Evolutionary conservation across 2,797 vertebrate genomes (phyloP).

Genomic region (Sciurus vulgaris): DNA sequence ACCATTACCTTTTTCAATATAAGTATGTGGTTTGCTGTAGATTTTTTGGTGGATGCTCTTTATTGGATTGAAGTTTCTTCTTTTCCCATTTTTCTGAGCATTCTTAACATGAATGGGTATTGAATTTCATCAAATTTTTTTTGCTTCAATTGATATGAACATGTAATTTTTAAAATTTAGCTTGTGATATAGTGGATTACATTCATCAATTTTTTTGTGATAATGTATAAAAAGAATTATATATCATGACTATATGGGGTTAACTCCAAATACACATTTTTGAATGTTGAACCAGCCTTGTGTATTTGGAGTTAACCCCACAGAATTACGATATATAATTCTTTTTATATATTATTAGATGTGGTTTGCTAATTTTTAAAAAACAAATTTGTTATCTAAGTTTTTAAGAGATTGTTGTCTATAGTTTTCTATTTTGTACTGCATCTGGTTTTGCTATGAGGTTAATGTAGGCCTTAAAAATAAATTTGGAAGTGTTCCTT

Average conservation of each 20-base stretch:
- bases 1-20: too few species aligned
- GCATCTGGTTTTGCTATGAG: not conserved
- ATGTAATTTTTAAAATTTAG: not conserved
- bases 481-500: too few species aligned
- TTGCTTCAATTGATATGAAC: not conserved
- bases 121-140: not conserved
- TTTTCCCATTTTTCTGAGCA: not conserved
- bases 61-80: not conserved
- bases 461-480: too few species aligned
- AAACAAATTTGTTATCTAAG: not conserved
- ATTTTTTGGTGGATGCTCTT: not conserved
- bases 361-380: not conserved
- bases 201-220: not conserved
- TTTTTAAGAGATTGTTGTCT: not conserved
- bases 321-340: not conserved
- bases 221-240: too few species aligned
- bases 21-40: not conserved
- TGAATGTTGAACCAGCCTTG: not conserved
- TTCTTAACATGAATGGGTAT: not conserved
- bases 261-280: not conserved
- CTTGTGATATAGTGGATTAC: not conserved
- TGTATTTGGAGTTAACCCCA: not conserved
- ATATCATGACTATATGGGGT: too few species aligned
- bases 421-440: not conserved
- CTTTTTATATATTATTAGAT: too few species aligned